Percentiles rank a stretch among this genome's conserved stretches.
Conservation (phyloP, 2,797 vertebrate species). For the Mormyrops attenuatus region DNA sequence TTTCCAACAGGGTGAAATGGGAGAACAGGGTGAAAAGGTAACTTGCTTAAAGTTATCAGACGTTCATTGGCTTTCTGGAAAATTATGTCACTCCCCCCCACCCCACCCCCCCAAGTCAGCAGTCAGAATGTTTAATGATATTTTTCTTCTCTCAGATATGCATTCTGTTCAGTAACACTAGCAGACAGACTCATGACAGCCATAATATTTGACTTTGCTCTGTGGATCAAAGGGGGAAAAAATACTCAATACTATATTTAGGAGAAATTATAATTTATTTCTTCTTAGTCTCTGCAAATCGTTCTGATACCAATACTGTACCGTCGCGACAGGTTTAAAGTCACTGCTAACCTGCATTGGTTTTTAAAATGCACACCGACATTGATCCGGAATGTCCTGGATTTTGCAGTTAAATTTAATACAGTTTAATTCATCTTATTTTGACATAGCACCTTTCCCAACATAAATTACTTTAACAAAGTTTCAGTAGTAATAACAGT, state of each 20-base stretch:
- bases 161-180: constrained; percentile 38
- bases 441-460: background rate
- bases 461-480: background rate
- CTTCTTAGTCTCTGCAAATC: background rate
- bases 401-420: background rate
- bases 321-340: background rate
- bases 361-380: background rate
- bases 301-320: background rate
- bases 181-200: background rate
- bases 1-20: constrained; percentile 84
- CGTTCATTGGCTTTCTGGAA: constrained; percentile 16
- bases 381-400: background rate
- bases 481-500: background rate
- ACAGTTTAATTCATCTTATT: background rate
- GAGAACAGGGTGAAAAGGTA: constrained; percentile 93
- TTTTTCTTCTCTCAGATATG: constrained; percentile 13
- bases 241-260: background rate
- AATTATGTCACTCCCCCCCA: background rate
- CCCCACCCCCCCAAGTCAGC: background rate
- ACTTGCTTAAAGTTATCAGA: constrained; percentile 46
- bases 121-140: constrained; percentile 23
- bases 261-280: background rate
- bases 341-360: background rate
- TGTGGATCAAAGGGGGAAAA: background rate
- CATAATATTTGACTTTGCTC: constrained; percentile 6